phyloP scores from a whole-genome alignment of 2,888 invertebrate species.

The Eupithecia subfuscata region DNA sequence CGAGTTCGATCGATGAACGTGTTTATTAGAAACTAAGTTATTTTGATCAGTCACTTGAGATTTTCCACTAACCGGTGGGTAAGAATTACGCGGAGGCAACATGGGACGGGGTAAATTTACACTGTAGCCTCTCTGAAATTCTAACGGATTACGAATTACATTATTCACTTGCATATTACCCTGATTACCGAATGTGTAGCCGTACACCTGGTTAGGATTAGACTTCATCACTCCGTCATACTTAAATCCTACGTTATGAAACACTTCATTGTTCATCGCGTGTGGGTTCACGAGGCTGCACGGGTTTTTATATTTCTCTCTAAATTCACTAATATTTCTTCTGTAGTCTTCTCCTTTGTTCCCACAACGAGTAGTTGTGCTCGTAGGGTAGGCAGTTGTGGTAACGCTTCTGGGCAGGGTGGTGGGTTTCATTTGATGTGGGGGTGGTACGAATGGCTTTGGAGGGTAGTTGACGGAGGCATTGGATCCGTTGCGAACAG shows the following conservation, averaged over 20 bases:
- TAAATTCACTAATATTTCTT: constrained; percentile 85
- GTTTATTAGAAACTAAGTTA: constrained; percentile 79
- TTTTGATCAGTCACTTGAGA: constrained; percentile 80
- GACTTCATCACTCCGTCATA: constrained; percentile 71
- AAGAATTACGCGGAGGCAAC: constrained; percentile 86
- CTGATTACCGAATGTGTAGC: constrained; percentile 83
- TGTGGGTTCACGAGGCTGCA: constrained; percentile 71
- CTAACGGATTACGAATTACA: constrained; percentile 82
- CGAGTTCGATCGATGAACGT: constrained; percentile 86
- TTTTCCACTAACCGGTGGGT: constrained; percentile 85
- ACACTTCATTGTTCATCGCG: constrained; percentile 74
- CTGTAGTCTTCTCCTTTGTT: constrained; percentile 82
- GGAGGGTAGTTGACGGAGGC: constrained; percentile 78
- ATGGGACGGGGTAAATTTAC: constrained; percentile 84
- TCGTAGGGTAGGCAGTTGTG: constrained; percentile 76
- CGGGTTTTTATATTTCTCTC: constrained; percentile 86
- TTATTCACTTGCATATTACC: constrained; percentile 80
- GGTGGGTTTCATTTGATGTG: constrained; percentile 76
- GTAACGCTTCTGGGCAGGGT: constrained; percentile 80
- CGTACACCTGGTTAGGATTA: constrained; percentile 79
- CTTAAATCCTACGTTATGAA: constrained; percentile 77
- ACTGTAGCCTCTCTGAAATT: constrained; percentile 83
- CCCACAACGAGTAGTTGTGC: constrained; percentile 71
- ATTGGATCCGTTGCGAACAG: constrained; percentile 71
- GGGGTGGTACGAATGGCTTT: constrained; percentile 71